These are phyloP conservation scores for Dallia pectoralis DNA, from an alignment of 2,797 vertebrate species.

Conservation along the genomic window DNA sequence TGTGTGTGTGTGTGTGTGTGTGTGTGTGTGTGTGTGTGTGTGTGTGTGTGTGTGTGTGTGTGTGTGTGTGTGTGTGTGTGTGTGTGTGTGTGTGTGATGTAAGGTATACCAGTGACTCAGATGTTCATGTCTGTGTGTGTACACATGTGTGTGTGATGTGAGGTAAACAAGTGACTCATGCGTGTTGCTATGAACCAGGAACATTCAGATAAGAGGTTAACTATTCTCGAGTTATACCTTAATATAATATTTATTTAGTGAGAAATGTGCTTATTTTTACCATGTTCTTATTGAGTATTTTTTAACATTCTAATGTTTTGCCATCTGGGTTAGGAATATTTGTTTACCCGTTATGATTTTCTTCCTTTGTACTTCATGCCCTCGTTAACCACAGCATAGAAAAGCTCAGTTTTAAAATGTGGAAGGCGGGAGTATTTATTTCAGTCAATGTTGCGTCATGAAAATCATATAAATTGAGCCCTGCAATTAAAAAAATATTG, in stretches of 20 bases:
- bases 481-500: conserved; percentile 60
- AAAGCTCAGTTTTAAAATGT: conserved; percentile 27
- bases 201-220: conserved; percentile 21
- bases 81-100: conserved; percentile 4
- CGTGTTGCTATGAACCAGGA: conserved; percentile 35
- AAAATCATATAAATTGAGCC: conserved; percentile 27
- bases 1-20: conserved; percentile 24
- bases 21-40: conserved; percentile 38
- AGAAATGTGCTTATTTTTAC: conserved; percentile 40
- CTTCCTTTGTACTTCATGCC: conserved; percentile 29
- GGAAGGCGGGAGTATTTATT: conserved; percentile 40
- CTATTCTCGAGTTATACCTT: conserved; percentile 41
- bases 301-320: conserved; percentile 29
- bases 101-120: too few species aligned
- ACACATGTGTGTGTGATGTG: conserved; percentile 11
- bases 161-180: conserved; percentile 30
- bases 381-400: background rate
- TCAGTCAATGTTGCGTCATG: conserved; percentile 27
- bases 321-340: conserved; percentile 25
- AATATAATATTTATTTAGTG: conserved; percentile 72
- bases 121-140: too few species aligned
- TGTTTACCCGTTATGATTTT: conserved; percentile 33
- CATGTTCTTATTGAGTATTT: conserved; percentile 41
- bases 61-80: conserved; percentile 20
- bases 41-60: conserved; percentile 20